Base-by-base conservation (phyloP, 2,888 invertebrate species). In the Icerya purchasi region DNA sequence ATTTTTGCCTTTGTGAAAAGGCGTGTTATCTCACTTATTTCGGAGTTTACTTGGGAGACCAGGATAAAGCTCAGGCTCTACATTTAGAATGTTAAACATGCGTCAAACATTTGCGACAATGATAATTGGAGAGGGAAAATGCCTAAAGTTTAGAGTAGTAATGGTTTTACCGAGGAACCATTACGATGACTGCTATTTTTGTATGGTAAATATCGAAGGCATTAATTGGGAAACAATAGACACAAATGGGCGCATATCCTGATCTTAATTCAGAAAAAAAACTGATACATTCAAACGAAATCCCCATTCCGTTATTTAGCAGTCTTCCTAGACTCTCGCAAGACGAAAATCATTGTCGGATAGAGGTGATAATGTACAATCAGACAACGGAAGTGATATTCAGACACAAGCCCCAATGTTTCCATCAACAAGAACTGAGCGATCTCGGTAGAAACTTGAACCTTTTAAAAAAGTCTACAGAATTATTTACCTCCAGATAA, bases 381-480 rank as follows among this genome's bases (percentile, higher is more conserved):
- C 36, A 36, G 36, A 36, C 36, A 36, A 14, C 36, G 36, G 14
- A 8, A 36, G 14, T 36, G 36, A 36, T 36, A 8, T 36, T 36
- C 8, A 36, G 14, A 14, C 36, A 36, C 8, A 36, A 8, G 36
- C 5, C 57, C 50, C 2, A 50, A 57, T 50, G 23, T 57, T 57
- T 52, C 52, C 36, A 25, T 19, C 23, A 51, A n/a, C 20, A n/a
- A 49, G 58, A 58, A 21, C 24, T 61, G 22, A 61, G 51, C 50
- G 58, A 61, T 52, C 49, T 61, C n/a, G 51, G 57, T 10, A 49
- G 61, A 18, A 36, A 24, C 14, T 53, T 60, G 20, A 36, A 22
- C 20, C 23, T 56, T 22, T 18, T 54, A 1, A 61, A 58, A 50
- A 23, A 57, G 21, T 20, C 49, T n/a, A n/a, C 54, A n/a, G 53